Evolutionary conservation across 2,797 vertebrate genomes (phyloP).

Genomic region (Aplochiton taeniatus): DNA sequence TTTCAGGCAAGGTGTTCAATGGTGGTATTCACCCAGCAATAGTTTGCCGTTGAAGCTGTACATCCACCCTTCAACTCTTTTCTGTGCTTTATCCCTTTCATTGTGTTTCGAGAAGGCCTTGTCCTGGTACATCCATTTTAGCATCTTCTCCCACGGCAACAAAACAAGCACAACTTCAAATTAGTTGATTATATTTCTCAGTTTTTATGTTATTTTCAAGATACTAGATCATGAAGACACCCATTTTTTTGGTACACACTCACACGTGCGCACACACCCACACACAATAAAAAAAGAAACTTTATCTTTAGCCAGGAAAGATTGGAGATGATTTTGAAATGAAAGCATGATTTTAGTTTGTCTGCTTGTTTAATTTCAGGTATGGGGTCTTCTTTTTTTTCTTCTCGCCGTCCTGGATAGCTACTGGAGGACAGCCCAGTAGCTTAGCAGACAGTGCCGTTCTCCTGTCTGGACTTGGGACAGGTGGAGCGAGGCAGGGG

Average conservation of each 20-base stretch:
- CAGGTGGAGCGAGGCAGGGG: slow-evolving; percentile 94
- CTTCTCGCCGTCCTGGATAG: not conserved
- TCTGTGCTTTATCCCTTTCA: not conserved
- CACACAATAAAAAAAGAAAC: slow-evolving; percentile 27
- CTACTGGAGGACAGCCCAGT: not conserved
- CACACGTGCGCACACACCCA: slow-evolving; percentile 40
- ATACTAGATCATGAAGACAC: slow-evolving; percentile 63
- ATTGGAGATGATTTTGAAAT: slow-evolving; percentile 41
- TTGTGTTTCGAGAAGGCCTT: not conserved
- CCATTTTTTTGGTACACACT: slow-evolving; percentile 51
- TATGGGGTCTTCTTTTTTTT: slow-evolving; percentile 25
- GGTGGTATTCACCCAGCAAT: too few relatives aligned
- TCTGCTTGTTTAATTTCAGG: slow-evolving; percentile 8
- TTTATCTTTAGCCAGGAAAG: slow-evolving; percentile 44
- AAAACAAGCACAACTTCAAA: slow-evolving; percentile 55
- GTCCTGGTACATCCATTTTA: slow-evolving; percentile 21
- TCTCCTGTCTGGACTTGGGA: slow-evolving; percentile 97
- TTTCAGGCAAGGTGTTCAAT: too few relatives aligned
- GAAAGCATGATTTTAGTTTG: slow-evolving; percentile 38
- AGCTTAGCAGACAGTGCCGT: slow-evolving; percentile 94
- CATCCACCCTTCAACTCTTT: not conserved
- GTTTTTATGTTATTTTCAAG: slow-evolving; percentile 57
- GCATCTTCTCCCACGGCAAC: slow-evolving; percentile 36
- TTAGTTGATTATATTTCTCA: slow-evolving; percentile 44
- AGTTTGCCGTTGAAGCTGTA: slow-evolving; percentile 7